Base-by-base conservation (phyloP, 2,113 vertebrate genomes). In the Calyptomena viridis region DNA sequence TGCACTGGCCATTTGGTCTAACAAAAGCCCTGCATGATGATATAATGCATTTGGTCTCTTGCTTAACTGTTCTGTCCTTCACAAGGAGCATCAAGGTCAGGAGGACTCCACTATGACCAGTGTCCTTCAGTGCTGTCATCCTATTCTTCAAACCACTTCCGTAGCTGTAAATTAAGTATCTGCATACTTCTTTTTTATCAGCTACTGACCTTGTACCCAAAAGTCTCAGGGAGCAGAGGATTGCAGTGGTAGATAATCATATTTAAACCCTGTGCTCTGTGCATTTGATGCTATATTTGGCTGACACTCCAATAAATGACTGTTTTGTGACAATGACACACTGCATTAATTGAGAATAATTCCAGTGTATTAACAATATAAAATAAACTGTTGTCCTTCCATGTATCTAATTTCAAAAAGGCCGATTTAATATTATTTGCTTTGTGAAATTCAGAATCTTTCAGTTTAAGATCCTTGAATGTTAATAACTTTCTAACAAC, bases 31-130 rank as follows among this genome's bases (percentile, higher is more conserved):
- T 83, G 85, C 63, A 28, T 28, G 71, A 62, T 80, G 79, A 78
- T 73, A 18, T 6, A 77, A 83, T 10, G 17, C 55, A 4, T 75
- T 84, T 20, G 3, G 81, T 60, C 46, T 91, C 72, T 80, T 1
- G 0, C 75, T 90, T 4, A 24, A 40, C 21, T 0, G 0, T 66
- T 76, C 74, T 69, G 81, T 14, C 67, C 85, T 85, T 79, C 90
- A 83, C 28, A 30, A 69, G 62, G 78, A 89, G 44, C 82, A 42
- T 35, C 78, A 95, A 96, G 95, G 96, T 94, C 92, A 92, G 82
- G 85, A 87, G 49, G 31, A 7, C 78, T 69, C 62, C 1, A 5
- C 62, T 49, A 8, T 46, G 50, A 71, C 18, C 37, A 12, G 33
- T 0, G 3, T 67, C 87, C 92, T 87, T 85, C 33, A 3, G 49